Evolutionary conservation across 2,113 vertebrate genomes (phyloP).

Genomic region (Jaculus jaculus): DNA sequence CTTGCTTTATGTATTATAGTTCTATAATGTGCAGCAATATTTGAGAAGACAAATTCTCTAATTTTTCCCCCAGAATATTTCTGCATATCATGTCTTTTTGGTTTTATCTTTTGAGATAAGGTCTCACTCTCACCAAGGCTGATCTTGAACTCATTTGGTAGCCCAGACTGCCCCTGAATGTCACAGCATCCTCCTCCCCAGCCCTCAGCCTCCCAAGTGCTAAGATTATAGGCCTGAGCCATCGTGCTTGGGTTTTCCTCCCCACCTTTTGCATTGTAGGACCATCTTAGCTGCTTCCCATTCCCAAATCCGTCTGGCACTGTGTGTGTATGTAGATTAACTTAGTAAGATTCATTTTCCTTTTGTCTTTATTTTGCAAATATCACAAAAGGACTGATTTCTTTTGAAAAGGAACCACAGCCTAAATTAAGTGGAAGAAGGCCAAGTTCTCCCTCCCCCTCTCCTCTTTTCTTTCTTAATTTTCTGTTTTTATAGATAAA

Average conservation of each 20-base stretch:
- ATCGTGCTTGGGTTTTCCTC: background rate
- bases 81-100: background rate
- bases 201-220: too few relatives aligned
- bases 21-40: background rate
- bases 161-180: too few relatives aligned
- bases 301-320: background rate
- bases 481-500: background rate
- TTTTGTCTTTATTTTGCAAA: background rate
- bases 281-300: background rate
- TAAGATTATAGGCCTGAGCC: too few relatives aligned
- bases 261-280: background rate
- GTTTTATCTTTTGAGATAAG: background rate
- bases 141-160: too few relatives aligned
- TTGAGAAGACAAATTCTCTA: background rate
- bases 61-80: background rate
- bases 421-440: background rate
- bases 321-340: background rate
- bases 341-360: background rate
- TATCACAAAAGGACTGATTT: background rate
- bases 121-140: too few relatives aligned
- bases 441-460: background rate
- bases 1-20: background rate
- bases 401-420: slow-evolving; percentile 6
- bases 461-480: background rate
- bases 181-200: too few relatives aligned